Base-by-base conservation (phyloP, 2,797 vertebrate genomes). In the Nyctibius grandis region DNA sequence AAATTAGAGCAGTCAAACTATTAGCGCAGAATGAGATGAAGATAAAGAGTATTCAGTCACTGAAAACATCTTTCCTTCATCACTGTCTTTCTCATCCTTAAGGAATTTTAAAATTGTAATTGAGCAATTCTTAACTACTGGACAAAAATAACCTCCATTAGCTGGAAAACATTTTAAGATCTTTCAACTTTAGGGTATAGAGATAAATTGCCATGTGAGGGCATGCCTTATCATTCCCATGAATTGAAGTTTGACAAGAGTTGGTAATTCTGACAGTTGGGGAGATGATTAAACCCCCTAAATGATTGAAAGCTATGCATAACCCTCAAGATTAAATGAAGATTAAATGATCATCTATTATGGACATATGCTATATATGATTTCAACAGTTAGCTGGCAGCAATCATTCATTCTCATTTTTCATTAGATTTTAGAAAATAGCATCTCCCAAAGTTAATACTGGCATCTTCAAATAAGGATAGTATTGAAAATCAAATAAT, bases 1-100 rank as follows among this genome's bases (percentile, higher is more conserved):
- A 96, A 95, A 96, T 93, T 93, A 91, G 75, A 96, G 78, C 92
- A 96, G 92, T 89, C 84, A 93, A 96, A 96, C 75, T 96, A 95
- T 64, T 93, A 85, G 89, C 68, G 77, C 75, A 93, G 84, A 68
- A 26, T 80, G 81, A 93, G 92, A 88, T 92, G 89, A 83, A 95
- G 93, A 96, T 96, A 96, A 96, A 89, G 67, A 88, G 26, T 44
- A 79, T 85, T 94, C 93, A 96, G 84, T 36, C 68, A 74, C 70
- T 6, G 7, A 80, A 92, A 96, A 93, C 53, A n/a, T 92, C 70
- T 85, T 93, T 91, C 75, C 92, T 93, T 95, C 95, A 95, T 93
- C 89, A 64, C 84, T 19, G 4, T 93, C 84, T 88, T 93, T 93
- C 60, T 94, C 89, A 85, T 94, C 89, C 78, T 80, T 77, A 83